A percentile compares a stretch with the other conserved stretches of the same genome.
These are phyloP conservation scores for Pyxicephalus adspersus DNA, from an alignment of 2,113 vertebrate genomes.

Conservation along the genomic window DNA sequence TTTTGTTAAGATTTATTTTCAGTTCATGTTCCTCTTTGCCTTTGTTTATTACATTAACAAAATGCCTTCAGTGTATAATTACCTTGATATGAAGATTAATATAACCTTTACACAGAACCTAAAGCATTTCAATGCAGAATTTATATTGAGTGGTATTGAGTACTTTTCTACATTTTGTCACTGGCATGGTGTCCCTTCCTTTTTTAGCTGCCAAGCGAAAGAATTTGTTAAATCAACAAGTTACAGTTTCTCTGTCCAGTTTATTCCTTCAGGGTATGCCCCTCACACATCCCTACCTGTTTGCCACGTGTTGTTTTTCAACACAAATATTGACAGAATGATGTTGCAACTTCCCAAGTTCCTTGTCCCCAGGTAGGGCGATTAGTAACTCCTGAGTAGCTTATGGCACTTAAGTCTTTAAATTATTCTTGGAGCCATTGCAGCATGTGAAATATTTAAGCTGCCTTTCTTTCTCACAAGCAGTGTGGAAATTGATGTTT, in stretches of 20 bases:
- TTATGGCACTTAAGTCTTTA: slow-evolving; percentile 32
- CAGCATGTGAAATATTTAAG: slow-evolving; percentile 39
- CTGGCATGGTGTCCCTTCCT: no score
- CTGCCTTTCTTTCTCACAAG: background rate
- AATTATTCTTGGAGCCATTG: slow-evolving; percentile 30
- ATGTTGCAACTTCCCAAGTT: slow-evolving; percentile 24
- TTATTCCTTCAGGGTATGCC: background rate
- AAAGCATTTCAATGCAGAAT: no score
- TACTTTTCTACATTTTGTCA: no score
- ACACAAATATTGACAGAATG: slow-evolving; percentile 17
- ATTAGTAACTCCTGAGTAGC: slow-evolving; percentile 45
- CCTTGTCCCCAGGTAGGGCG: slow-evolving; percentile 22
- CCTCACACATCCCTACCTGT: background rate
- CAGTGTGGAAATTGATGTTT: slow-evolving; percentile 22
- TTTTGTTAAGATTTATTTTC: no score
- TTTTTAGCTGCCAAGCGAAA: background rate
- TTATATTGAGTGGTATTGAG: no score
- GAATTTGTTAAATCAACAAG: background rate
- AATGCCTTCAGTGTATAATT: no score
- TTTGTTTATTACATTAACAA: no score
- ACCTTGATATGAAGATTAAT: no score
- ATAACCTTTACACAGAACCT: no score
- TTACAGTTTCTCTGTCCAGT: background rate
- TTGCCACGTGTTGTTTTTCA: background rate
- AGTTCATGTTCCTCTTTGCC: no score